Evolutionary conservation across 2,113 vertebrate genomes (phyloP), one percentile per base, ranked within the genome.

Genomic region (Gulo gulo): DNA sequence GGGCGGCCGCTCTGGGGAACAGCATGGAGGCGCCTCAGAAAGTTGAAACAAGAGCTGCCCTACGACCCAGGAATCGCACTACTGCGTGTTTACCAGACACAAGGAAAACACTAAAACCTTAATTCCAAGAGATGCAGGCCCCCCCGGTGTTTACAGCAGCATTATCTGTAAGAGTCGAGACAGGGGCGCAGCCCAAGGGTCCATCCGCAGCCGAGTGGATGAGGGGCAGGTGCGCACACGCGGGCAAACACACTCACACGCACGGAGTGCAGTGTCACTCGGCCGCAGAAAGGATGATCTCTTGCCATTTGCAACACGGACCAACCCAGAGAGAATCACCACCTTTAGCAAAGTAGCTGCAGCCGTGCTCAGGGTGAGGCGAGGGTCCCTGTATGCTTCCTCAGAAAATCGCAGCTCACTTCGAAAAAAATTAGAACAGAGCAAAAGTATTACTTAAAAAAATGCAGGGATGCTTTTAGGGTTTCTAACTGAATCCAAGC

Each of bases 381-480:
- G 0, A 0, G 39, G 31, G 89, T 39, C 69, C 2, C 90, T 94
- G 92, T 47, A 42, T 71, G 13, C 6, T 31, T 18, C 71, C 42
- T 65, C 74, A 50, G 83, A 96, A 95, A 57, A 74, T 90, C 91
- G 89, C 50, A 86, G 47, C 71, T 23, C 91, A 55, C 34, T 57
- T 4, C 34, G 13, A 93, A 47, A 82, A 21, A 5, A 24, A 36
- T 57, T 47, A 94, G 23, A 92, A 29, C 7, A 50, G 2, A 39
- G 50, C n/a, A 47, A 39, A 42, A 15, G 2, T 71, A 52, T 34
- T 84, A 39, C n/a, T 24, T 67, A 21, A 8, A 83, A 89, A 94
- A 82, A 0, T 26, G 21, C 39, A 82, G 91, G 0, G 0, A 57
- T 39, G 55, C 6, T 50, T 92, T 76, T n/a, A 84, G 24, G 45